These are phyloP conservation scores for Trachemys scripta DNA, from an alignment of 2,113 vertebrate genomes.

Conservation along the genomic window DNA sequence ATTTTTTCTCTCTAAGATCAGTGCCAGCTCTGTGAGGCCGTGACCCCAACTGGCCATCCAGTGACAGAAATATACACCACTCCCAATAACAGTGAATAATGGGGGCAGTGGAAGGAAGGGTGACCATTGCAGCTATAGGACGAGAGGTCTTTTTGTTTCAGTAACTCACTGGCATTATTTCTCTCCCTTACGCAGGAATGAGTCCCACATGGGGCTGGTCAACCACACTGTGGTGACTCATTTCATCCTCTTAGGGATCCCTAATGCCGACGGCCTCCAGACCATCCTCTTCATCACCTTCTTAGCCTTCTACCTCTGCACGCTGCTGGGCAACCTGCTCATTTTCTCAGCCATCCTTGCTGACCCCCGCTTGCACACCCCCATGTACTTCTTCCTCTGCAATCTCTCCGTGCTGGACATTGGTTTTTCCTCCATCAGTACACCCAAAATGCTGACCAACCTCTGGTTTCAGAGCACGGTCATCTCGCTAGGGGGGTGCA, in stretches of 20 bases:
- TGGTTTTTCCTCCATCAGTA: slow-evolving; percentile 69
- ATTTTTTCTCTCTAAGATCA: background rate
- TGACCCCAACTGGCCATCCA: no score
- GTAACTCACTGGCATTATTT: background rate
- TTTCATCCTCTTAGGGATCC: slow-evolving; percentile 34
- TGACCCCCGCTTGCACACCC: slow-evolving; percentile 64
- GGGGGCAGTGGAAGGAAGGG: no score
- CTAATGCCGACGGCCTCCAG: slow-evolving; percentile 14
- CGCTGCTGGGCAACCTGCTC: slow-evolving; percentile 74
- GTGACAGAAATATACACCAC: no score
- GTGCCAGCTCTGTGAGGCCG: no score
- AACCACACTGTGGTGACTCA: slow-evolving; percentile 18
- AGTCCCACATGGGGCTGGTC: background rate
- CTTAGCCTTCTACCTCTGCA: slow-evolving; percentile 61
- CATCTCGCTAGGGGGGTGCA: slow-evolving; percentile 66
- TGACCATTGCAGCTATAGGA: background rate
- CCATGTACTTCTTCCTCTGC: slow-evolving; percentile 77
- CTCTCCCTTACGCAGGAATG: background rate
- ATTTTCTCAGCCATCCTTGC: slow-evolving; percentile 65
- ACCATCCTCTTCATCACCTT: slow-evolving; percentile 60
- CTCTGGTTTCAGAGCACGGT: slow-evolving; percentile 45
- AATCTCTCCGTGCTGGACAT: slow-evolving; percentile 78
- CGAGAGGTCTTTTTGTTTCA: background rate
- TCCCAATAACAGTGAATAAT: no score
- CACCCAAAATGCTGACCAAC: slow-evolving; percentile 73